phyloP scores from a whole-genome alignment of 2,797 vertebrate genomes.

The Cossypha caffra region DNA sequence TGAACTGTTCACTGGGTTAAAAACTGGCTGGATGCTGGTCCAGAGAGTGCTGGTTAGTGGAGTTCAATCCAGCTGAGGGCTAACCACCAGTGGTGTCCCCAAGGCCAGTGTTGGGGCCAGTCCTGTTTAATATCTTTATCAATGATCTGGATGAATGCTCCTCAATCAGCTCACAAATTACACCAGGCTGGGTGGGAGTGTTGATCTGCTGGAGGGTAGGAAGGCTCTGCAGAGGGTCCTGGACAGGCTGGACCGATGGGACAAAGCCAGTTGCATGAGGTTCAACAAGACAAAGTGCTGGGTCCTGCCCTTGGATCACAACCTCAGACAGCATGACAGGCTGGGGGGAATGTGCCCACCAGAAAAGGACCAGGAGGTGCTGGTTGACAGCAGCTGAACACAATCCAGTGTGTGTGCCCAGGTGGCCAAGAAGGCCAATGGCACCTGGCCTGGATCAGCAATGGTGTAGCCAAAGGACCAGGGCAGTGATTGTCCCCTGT shows the following conservation, averaged over 20 bases:
- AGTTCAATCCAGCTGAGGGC: not conserved
- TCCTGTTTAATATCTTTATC: not conserved
- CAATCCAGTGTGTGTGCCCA: not conserved
- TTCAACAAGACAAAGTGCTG: not conserved
- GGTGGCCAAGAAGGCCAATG: not conserved
- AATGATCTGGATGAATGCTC: not conserved
- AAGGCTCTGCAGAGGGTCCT: not conserved
- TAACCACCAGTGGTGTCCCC: fast-evolving
- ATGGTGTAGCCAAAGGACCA: too few species aligned
- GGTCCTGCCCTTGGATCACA: not conserved
- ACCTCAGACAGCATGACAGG: too few species aligned
- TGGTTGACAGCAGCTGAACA: not conserved
- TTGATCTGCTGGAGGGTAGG: not conserved
- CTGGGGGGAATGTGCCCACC: not conserved
- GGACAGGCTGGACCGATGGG: not conserved
- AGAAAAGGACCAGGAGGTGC: not conserved
- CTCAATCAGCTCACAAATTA: not conserved
- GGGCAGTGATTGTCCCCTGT: too few species aligned
- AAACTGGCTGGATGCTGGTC: not conserved
- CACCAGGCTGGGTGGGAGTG: not conserved
- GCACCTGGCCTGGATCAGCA: not conserved
- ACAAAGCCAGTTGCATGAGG: fast-evolving
- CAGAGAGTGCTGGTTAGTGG: not conserved
- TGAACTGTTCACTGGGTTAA: not conserved
- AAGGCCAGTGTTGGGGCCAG: not conserved